Evolutionary conservation across 2,797 vertebrate genomes (phyloP).

Genomic region (Pseudopleuronectes americanus): DNA sequence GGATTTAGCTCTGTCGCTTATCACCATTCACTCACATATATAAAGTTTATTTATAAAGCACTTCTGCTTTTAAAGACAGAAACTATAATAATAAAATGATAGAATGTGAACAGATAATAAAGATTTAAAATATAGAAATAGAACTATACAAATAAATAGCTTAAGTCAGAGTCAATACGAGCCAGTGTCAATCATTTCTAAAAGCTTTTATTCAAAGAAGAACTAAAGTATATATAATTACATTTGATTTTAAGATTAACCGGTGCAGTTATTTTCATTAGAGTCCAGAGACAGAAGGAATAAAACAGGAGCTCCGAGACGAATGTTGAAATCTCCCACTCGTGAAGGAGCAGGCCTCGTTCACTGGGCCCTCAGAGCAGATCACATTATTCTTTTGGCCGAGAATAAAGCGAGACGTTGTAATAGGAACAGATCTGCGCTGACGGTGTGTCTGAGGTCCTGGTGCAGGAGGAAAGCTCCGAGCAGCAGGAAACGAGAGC

Average conservation of each 20-base stretch:
- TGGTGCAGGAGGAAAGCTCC: too few species aligned
- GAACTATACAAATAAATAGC: too few species aligned
- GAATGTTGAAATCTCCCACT: background rate
- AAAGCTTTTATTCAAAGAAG: too few species aligned
- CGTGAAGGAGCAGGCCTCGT: constrained; percentile 32
- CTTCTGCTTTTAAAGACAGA: too few species aligned
- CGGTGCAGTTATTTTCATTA: background rate
- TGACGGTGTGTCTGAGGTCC: constrained; percentile 35
- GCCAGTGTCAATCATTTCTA: too few species aligned
- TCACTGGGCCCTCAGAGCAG: constrained; percentile 7
- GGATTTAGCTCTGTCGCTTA: background rate
- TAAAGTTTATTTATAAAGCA: too few species aligned
- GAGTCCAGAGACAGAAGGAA: background rate
- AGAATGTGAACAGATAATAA: too few species aligned
- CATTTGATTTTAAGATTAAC: background rate
- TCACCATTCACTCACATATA: too few species aligned
- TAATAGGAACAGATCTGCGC: background rate
- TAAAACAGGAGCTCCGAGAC: background rate
- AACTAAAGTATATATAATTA: too few species aligned
- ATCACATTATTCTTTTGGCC: background rate
- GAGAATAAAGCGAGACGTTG: background rate
- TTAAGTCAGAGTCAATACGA: too few species aligned
- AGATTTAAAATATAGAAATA: too few species aligned
- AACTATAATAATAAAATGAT: too few species aligned
- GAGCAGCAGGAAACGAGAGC: background rate